Evolutionary conservation across 2,888 invertebrate species (phyloP), one percentile per base, ranked within the genome.

Genomic region (Clitarchus hookeri): DNA sequence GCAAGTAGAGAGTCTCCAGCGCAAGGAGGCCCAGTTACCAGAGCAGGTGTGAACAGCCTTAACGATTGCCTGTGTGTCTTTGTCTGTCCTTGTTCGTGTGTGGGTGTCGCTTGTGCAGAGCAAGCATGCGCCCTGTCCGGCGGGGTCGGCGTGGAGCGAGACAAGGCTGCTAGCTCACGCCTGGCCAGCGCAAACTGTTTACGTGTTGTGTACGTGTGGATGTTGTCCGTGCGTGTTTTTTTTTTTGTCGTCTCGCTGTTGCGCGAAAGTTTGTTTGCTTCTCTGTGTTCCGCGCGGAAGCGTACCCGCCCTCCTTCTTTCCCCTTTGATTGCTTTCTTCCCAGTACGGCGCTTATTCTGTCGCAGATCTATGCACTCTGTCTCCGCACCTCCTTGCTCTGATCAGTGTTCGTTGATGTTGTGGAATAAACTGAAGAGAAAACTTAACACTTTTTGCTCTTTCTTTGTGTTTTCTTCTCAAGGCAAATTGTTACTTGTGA

Each of bases 151-250:
- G 8, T n/a, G 65, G 1, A n/a, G 65, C 1, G 53, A 1, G 19
- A n/a, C n/a, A n/a, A 23, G 65, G 65, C 65, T 65, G 65, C 65
- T 8, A 65, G 1, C 65, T 9, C n/a, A 65, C 65, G 65, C 65
- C 65, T 65, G 65, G 65, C 65, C 65, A 65, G 65, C 65, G 65
- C 3, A 65, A 53, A 8, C 16, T 65, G 65, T 65, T 65, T 65
- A 65, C n/a, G 19, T 65, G 65, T 65, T n/a, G 65, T 65, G 65
- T 6, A 65, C 6, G 65, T 65, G 65, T 65, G 65, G n/a, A 11
- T 65, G 65, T 65, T 65, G 65, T n/a, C 65, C 65, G 65, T 65
- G 65, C 65, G 65, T 65, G n/a, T n/a, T n/a, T n/a, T n/a, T n/a
- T n/a, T n/a, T 11, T 11, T 65, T 65, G 65, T 65, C 65, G 8